A percentile compares a stretch with the other conserved stretches of the same genome.
Evolutionary conservation across 2,113 vertebrate genomes (phyloP).

Genomic region (Forbesichthys agassizii): DNA sequence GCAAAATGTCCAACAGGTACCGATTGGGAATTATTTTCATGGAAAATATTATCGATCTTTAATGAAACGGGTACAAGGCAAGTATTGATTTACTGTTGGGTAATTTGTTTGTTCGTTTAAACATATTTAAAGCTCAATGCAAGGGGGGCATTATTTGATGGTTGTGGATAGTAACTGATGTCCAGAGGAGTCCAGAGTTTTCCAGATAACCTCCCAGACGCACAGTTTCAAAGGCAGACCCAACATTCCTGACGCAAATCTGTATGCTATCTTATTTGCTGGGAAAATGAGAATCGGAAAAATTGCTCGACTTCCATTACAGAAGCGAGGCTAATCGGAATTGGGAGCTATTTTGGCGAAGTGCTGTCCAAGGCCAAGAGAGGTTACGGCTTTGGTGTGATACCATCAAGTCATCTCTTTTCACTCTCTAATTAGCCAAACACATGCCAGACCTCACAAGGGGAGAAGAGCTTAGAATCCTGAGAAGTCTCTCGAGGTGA

Average conservation of each 20-base stretch:
- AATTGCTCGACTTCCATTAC: neutral
- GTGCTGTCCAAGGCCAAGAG: slow-evolving; percentile 23
- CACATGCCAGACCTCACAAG: slow-evolving; percentile 34
- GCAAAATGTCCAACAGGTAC: neutral
- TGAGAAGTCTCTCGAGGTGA: neutral
- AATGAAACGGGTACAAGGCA: neutral
- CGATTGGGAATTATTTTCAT: neutral
- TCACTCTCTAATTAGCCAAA: slow-evolving; percentile 14
- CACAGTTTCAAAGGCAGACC: too few relatives aligned
- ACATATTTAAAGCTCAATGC: neutral
- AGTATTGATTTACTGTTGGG: neutral
- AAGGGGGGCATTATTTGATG: neutral
- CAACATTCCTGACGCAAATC: too few relatives aligned
- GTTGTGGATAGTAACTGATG: neutral
- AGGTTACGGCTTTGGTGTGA: slow-evolving; percentile 32
- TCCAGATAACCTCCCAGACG: too few relatives aligned
- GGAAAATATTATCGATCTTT: neutral
- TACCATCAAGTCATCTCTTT: slow-evolving; percentile 21
- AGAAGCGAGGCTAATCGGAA: slow-evolving; percentile 22
- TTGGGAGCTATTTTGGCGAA: neutral
- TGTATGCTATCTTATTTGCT: neutral
- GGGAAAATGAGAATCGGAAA: neutral
- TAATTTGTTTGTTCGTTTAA: neutral
- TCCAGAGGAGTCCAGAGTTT: neutral
- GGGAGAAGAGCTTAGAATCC: slow-evolving; percentile 4